These are phyloP conservation scores for Cephus rjabovi DNA, from an alignment of 2,888 invertebrate genomes.

Conservation along the genomic window DNA sequence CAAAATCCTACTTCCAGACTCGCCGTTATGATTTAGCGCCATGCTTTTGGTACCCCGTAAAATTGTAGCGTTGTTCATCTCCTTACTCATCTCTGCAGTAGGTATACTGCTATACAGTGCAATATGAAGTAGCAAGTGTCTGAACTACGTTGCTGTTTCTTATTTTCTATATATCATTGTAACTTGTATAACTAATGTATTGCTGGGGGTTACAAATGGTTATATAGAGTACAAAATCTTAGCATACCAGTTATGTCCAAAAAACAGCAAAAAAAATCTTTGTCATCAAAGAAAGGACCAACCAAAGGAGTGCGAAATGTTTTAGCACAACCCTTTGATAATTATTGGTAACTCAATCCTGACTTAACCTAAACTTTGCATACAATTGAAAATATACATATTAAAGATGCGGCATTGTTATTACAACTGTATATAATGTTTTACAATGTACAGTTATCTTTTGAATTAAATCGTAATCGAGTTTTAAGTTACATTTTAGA, in stretches of 20 bases:
- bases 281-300: constrained; percentile 48
- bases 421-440: too few relatives aligned
- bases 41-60: too few relatives aligned
- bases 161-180: too few relatives aligned
- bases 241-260: constrained; percentile 43
- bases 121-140: too few relatives aligned
- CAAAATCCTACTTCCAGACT: too few relatives aligned
- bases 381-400: not conserved
- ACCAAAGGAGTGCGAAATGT: constrained; percentile 54
- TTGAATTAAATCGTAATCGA: not conserved
- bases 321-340: constrained; percentile 48
- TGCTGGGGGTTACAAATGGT: not conserved
- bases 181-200: too few relatives aligned
- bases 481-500: constrained; percentile 2
- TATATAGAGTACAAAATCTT: constrained; percentile 23
- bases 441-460: too few relatives aligned
- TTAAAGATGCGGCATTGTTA: not conserved
- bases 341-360: constrained; percentile 43
- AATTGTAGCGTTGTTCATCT: too few relatives aligned
- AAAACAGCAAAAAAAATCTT: constrained; percentile 44
- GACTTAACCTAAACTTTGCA: not conserved
- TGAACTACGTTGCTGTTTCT: too few relatives aligned
- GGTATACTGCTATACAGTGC: too few relatives aligned
- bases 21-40: too few relatives aligned
- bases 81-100: too few relatives aligned